Conservation (phyloP, 2,797 vertebrate genomes). For the Lagocephalus sceleratus region DNA sequence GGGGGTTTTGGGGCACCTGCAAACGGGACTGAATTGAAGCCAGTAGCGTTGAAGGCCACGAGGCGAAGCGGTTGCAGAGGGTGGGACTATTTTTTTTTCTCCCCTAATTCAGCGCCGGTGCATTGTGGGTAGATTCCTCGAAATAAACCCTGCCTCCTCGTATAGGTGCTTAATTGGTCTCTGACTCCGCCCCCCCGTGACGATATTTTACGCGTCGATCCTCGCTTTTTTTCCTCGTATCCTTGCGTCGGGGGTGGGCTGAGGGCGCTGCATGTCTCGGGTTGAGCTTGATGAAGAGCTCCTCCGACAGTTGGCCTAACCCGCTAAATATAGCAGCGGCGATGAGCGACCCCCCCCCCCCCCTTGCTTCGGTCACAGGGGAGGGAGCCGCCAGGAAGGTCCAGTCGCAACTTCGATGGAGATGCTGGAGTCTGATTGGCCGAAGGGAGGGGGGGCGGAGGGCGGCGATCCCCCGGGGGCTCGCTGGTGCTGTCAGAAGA, state of each 20-base stretch:
- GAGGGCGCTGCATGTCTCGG: constrained; percentile 28
- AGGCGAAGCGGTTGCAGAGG: no score
- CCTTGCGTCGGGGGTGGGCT: constrained; percentile 23
- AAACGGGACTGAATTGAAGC: no score
- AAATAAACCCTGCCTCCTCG: constrained; percentile 21
- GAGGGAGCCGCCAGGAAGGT: constrained; percentile 20
- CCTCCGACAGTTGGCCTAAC: constrained; percentile 53
- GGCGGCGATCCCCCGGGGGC: background rate
- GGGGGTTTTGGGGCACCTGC: no score
- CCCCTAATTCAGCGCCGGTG: constrained; percentile 4
- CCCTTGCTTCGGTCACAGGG: constrained; percentile 32
- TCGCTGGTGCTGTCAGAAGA: constrained; percentile 33
- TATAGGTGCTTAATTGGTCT: constrained; percentile 48
- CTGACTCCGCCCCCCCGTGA: constrained; percentile 36
- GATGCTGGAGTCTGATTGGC: no score
- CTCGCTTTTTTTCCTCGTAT: constrained; percentile 38
- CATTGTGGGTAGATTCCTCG: constrained; percentile 1
- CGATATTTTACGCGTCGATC: constrained; percentile 42
- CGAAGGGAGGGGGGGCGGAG: no score
- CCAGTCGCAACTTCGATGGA: no score
- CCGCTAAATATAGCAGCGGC: constrained; percentile 61
- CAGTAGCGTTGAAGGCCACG: no score
- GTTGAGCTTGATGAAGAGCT: constrained; percentile 40
- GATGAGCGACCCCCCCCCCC: constrained; percentile 46
- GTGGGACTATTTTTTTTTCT: no score